Percentiles rank a stretch among this genome's conserved stretches.
Evolutionary conservation across 1,140 invertebrate genomes (phyloP).

Genomic region (Euborellia annulipes): DNA sequence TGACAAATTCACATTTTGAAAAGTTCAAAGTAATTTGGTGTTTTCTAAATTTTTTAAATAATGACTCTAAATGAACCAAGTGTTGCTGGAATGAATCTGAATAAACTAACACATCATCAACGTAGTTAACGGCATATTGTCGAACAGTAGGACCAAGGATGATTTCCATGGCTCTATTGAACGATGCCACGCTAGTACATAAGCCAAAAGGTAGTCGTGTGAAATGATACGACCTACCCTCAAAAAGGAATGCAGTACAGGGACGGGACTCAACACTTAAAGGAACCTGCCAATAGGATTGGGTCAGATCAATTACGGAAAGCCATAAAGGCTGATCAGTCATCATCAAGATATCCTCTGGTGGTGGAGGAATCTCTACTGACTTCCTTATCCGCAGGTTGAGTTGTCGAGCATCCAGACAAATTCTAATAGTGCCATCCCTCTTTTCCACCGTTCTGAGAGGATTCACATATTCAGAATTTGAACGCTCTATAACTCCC

Average conservation of each 20-base stretch:
- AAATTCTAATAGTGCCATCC: background rate
- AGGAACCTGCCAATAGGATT: background rate
- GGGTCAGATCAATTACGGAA: background rate
- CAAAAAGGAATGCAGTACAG: background rate
- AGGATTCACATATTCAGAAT: background rate
- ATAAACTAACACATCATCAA: background rate
- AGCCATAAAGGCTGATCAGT: no score
- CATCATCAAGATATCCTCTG: background rate
- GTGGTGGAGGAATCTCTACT: background rate
- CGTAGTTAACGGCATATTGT: background rate
- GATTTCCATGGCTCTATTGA: background rate
- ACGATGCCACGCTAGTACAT: background rate
- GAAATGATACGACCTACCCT: background rate
- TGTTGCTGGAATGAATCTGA: background rate
- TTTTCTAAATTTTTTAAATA: no score
- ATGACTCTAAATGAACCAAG: background rate
- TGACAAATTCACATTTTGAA: constrained; percentile 23
- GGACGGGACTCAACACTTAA: background rate
- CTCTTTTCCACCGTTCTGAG: background rate
- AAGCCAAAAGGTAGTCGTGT: background rate
- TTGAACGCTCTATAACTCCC: background rate
- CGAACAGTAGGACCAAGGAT: background rate
- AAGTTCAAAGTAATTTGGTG: constrained; percentile 20
- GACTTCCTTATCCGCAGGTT: background rate
- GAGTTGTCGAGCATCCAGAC: background rate